Base-by-base conservation (phyloP, 2,797 vertebrate genomes). In the Alfaro cultratus region DNA sequence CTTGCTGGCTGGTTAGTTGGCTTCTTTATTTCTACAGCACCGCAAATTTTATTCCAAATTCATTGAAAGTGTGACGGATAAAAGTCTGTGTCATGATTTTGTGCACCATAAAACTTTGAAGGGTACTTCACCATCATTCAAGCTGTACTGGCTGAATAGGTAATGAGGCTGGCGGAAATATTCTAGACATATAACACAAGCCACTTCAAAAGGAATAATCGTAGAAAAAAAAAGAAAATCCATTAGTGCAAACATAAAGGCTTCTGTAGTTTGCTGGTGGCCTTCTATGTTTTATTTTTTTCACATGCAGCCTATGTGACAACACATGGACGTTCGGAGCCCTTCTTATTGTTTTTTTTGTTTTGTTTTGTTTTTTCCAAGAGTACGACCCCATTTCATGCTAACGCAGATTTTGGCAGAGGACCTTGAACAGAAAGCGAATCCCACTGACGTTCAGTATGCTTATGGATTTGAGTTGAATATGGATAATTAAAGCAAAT, bases 401-500 rank as follows among this genome's bases (percentile, higher is more conserved):
- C 46, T 55, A 11, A 53, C 76, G 51, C 16, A 36, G 5, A 68
- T 87, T 10, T 75, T 64, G 60, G 74, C n/a, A 62, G 73, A 53
- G 76, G 46, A 74, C 51, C 47, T 49, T 76, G 79, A 81, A 74
- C 39, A 29, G 46, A 49, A 55, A 39, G 73, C 64, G 82, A 85
- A 73, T 75, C 79, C 74, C 70, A 18, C 77, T 70, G 70, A 67
- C 76, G 73, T 78, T 82, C 67, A 18, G 68, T 79, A 23, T 78
- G 67, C 79, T 78, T 76, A 75, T 23, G 39, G 51, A 53, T 53
- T 83, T 67, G 46, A 76, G 70, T 78, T 71, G 18, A 86, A 83
- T 77, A 75, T 45, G 49, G 84, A 70, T 87, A 91, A 91, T 93
- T 91, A 88, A 91, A 88, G 77, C 55, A 51, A 83, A 87, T 85